phyloP scores from a whole-genome alignment of 2,113 vertebrate genomes.

The Melanotaenia duboulayi region DNA sequence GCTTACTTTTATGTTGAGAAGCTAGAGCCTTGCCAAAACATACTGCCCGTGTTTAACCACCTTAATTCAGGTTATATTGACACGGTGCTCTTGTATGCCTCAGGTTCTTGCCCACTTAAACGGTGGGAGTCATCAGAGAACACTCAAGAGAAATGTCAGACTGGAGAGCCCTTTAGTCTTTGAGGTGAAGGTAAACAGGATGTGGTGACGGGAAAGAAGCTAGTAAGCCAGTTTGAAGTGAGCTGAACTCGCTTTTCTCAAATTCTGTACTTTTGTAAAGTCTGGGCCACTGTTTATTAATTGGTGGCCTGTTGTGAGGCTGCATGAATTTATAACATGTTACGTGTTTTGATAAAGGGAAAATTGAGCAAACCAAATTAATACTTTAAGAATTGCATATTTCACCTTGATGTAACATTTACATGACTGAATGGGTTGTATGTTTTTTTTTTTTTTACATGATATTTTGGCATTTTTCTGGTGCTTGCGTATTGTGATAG shows the following conservation, averaged over 20 bases:
- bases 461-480: not conserved
- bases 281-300: slow-evolving; percentile 22
- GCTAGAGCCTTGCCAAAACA: not conserved
- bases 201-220: slow-evolving; percentile 22
- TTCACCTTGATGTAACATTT: slow-evolving; percentile 19
- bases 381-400: slow-evolving; percentile 6
- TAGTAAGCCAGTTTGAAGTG: not conserved
- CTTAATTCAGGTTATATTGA: not conserved
- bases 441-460: not conserved
- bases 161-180: slow-evolving; percentile 5
- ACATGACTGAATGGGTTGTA: not conserved
- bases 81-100: slow-evolving; percentile 36
- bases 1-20: not conserved
- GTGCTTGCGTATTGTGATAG: not conserved
- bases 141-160: slow-evolving; percentile 3
- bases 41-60: not conserved
- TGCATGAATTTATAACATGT: slow-evolving; percentile 57
- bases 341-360: slow-evolving; percentile 69
- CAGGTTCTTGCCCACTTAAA: slow-evolving; percentile 11
- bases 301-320: slow-evolving; percentile 12
- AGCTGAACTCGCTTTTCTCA: slow-evolving; percentile 15
- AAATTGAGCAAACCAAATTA: slow-evolving; percentile 62
- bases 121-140: slow-evolving; percentile 7
- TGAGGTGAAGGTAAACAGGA: slow-evolving; percentile 24
- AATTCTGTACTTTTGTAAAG: slow-evolving; percentile 26